phyloP scores from a whole-genome alignment of 1,140 invertebrate species.

The Drosophila pallidifrons region DNA sequence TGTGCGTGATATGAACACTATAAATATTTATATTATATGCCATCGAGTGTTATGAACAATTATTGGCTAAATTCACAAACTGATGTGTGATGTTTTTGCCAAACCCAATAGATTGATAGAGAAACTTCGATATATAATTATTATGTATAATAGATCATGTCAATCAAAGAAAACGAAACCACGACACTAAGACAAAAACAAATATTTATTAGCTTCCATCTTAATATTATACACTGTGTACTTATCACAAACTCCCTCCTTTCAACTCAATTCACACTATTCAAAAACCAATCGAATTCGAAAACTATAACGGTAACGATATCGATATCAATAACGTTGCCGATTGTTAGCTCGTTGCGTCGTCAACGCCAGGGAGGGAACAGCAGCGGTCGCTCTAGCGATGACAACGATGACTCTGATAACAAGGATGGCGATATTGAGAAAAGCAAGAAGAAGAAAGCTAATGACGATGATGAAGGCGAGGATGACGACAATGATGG shows the following conservation, averaged over 20 bases:
- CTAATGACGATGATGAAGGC: slow-evolving; percentile 56
- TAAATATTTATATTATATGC: slow-evolving; percentile 26
- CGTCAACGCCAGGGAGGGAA: slow-evolving; percentile 77
- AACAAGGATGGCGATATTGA: slow-evolving; percentile 68
- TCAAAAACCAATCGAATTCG: slow-evolving; percentile 38
- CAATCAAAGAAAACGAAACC: slow-evolving; percentile 31
- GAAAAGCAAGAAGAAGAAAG: slow-evolving; percentile 66
- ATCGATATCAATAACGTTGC: slow-evolving; percentile 47
- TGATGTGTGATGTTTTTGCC: slow-evolving; percentile 11
- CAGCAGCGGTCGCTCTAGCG: slow-evolving; percentile 75
- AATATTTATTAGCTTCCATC: slow-evolving; percentile 44
- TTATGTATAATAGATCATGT: slow-evolving; percentile 22
- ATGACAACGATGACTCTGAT: slow-evolving; percentile 64
- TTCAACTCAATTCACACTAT: slow-evolving; percentile 24
- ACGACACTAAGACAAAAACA: slow-evolving; percentile 38
- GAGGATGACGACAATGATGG: slow-evolving; percentile 50
- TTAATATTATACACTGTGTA: slow-evolving; percentile 43
- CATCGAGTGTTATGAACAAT: slow-evolving; percentile 25
- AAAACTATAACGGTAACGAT: slow-evolving; percentile 35
- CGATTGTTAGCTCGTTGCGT: slow-evolving; percentile 81
- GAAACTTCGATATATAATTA: slow-evolving; percentile 18
- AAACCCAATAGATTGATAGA: slow-evolving; percentile 13
- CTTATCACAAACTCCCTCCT: slow-evolving; percentile 46
- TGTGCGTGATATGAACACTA: slow-evolving; percentile 28
- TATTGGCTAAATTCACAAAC: slow-evolving; percentile 48